These are phyloP conservation scores for Acanthiza pusilla DNA, from an alignment of 2,797 vertebrate genomes.

Conservation along the genomic window DNA sequence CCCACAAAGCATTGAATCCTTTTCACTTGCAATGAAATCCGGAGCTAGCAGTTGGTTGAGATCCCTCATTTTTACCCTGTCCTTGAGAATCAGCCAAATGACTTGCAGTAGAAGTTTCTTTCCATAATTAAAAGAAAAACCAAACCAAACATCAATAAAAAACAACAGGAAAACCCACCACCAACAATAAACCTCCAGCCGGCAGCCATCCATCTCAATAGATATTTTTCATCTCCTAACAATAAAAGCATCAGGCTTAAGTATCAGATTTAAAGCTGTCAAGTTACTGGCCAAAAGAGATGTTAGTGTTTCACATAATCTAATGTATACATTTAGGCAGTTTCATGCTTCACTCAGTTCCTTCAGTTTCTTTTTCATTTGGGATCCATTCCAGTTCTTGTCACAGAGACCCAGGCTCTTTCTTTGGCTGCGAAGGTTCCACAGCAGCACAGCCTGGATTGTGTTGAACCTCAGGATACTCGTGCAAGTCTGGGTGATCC, in stretches of 20 bases:
- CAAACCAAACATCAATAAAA: background rate
- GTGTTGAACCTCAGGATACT: background rate
- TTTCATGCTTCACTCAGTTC: constrained; percentile 17
- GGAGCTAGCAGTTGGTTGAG: background rate
- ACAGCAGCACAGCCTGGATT: background rate
- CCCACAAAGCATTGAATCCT: background rate
- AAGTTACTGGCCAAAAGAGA: constrained; percentile 34
- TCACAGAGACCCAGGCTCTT: background rate
- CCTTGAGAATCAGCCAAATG: background rate
- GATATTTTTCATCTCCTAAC: background rate
- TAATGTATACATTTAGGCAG: constrained; percentile 31
- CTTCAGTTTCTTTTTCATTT: constrained; percentile 11
- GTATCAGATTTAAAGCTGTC: constrained; percentile 46
- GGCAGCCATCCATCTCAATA: background rate
- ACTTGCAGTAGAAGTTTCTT: background rate
- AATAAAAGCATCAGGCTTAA: constrained; percentile 40
- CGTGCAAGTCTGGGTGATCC: background rate
- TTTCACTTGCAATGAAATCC: background rate
- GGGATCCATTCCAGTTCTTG: background rate
- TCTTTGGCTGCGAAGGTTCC: background rate
- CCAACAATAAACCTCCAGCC: background rate
- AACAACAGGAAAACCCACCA: background rate
- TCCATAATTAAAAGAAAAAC: background rate
- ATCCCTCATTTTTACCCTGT: background rate
- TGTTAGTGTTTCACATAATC: constrained; percentile 28